Evolutionary conservation across 2,888 invertebrate genomes (phyloP).

Genomic region (Zaprionus bogoriensis): DNA sequence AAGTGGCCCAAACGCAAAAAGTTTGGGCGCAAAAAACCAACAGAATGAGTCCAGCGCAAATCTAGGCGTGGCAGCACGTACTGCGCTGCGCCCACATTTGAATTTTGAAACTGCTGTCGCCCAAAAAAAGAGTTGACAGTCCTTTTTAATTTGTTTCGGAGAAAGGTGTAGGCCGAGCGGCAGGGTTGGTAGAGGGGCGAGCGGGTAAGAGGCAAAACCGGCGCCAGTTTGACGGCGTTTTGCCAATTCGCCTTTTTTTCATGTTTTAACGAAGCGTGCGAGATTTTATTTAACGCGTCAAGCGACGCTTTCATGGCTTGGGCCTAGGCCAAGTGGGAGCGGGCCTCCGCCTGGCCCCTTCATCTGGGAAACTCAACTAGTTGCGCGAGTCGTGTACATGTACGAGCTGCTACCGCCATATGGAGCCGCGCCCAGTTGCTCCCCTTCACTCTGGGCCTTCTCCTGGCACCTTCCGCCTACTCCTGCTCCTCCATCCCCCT

Average conservation of each 20-base stretch:
- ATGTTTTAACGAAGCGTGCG: conserved; percentile 64
- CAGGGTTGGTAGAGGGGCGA: not conserved
- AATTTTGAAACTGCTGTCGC: conserved; percentile 41
- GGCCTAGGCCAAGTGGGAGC: conserved; percentile 17
- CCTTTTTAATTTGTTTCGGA: conserved; percentile 47
- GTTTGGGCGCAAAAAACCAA: not conserved
- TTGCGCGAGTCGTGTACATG: conserved; percentile 33
- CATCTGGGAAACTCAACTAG: conserved; percentile 50
- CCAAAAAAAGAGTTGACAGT: conserved; percentile 52
- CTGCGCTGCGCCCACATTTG: conserved; percentile 49
- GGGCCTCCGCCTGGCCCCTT: not conserved
- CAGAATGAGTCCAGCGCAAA: conserved; percentile 24
- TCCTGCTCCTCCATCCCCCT: not conserved
- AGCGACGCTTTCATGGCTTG: conserved; percentile 12
- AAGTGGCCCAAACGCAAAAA: not conserved
- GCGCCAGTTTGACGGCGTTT: conserved; percentile 23
- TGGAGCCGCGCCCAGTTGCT: conserved; percentile 21
- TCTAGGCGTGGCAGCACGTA: conserved; percentile 52
- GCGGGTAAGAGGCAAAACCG: not conserved
- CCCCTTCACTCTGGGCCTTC: not conserved
- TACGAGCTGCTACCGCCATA: conserved; percentile 14
- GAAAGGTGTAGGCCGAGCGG: not conserved
- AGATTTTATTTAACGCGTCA: conserved; percentile 68
- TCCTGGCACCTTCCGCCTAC: not conserved
- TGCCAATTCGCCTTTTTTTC: conserved; percentile 25